Evolutionary conservation across 1,140 invertebrate species (phyloP), one percentile per base, ranked within the genome.

Genomic region (Globodera rostochiensis): DNA sequence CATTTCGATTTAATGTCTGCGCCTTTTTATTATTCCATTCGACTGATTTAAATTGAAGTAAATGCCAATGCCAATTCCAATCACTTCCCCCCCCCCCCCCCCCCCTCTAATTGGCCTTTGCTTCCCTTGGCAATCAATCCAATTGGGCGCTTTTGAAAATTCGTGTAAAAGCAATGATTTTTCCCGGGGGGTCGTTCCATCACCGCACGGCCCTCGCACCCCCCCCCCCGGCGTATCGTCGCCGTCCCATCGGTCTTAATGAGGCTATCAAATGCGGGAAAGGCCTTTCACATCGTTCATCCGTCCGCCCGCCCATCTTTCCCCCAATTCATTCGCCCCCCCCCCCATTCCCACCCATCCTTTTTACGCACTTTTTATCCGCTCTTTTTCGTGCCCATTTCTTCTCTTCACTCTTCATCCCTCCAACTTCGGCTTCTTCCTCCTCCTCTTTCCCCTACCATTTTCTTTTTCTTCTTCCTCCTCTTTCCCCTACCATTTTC

Each of bases 211-310:
- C 36, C 19, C 66, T 19, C 36, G n/a, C 66, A 9, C 66, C 66
- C 36, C 66, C n/a, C 36, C 15, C 66, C 69, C 46, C 25, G n/a
- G 9, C 69, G 21, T 36, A 71, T 71, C 69, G 11, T 36, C 25
- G 25, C 69, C 69, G 25, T 21, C n/a, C 25, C 69, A 71, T 71
- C 25, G 69, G 25, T 36, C 46, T 71, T 71, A 71, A 71, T 71
- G 69, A 71, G 69, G 25, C 69, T 21, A 71, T 71, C 46, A 71
- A 71, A 71, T 71, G 69, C 69, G 69, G 69, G 6, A 25, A 47
- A 71, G 25, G 69, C 25, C 25, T 47, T 71, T 6, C 69, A 45
- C 25, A 36, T 47, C 46, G 11, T 71, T 25, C 25, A 45, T 25
- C 69, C n/a, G 69, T 21, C 69, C 69, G 11, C 25, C 66, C 66